These are phyloP conservation scores for Melanaphis sacchari DNA, from an alignment of 1,140 invertebrate genomes.

Conservation along the genomic window DNA sequence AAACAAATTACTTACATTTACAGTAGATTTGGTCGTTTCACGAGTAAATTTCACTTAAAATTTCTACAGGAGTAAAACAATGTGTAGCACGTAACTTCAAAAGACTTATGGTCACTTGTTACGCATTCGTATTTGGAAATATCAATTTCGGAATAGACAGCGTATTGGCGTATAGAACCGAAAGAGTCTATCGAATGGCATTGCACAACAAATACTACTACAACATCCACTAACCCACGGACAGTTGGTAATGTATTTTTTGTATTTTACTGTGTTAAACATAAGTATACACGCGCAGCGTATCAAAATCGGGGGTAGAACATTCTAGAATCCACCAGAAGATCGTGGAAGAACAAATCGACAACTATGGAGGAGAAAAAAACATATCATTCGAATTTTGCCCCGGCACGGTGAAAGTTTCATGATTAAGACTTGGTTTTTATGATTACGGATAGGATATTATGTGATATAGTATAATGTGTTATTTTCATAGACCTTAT, in stretches of 20 bases:
- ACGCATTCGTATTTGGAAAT: neutral
- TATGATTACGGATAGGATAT: too few species aligned
- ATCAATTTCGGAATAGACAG: neutral
- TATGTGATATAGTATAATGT: too few species aligned
- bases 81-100: neutral
- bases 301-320: conserved; percentile 42
- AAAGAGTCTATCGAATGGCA: neutral
- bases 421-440: too few species aligned
- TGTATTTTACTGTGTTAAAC: neutral
- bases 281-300: neutral
- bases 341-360: neutral
- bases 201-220: neutral
- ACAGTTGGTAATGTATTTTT: neutral
- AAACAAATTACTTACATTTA: neutral
- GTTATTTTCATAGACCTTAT: too few species aligned
- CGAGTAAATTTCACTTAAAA: neutral
- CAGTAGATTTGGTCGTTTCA: neutral
- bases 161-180: neutral
- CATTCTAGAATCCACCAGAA: conserved; percentile 52
- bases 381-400: neutral
- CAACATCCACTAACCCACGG: neutral
- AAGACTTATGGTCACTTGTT: neutral
- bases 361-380: neutral
- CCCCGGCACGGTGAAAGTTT: too few species aligned
- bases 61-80: neutral